Conservation (phyloP, 2,113 vertebrate species). For the Taxidea taxus region DNA sequence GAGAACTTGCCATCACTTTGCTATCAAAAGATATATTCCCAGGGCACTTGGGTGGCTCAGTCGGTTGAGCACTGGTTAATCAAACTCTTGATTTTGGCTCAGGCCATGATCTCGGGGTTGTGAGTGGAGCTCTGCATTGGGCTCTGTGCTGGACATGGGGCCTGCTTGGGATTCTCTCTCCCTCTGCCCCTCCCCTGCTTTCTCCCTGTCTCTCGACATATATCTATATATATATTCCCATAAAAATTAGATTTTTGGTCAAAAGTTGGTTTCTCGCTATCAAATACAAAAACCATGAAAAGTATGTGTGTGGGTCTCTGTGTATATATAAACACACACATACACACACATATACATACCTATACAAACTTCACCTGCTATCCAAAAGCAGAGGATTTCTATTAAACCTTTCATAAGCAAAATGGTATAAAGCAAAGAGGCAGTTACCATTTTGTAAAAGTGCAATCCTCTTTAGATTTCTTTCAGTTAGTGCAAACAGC, state of each 20-base stretch:
- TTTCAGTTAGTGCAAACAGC: background rate
- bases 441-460: background rate
- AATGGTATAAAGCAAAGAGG: background rate
- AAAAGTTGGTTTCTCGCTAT: background rate
- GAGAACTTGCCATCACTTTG: background rate
- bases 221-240: background rate
- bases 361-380: background rate
- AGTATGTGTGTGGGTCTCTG: background rate
- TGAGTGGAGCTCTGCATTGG: no score
- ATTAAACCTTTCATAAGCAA: background rate
- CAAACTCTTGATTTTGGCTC: background rate
- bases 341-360: background rate
- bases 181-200: no score
- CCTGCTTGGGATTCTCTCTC: no score
- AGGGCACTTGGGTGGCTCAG: background rate
- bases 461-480: background rate
- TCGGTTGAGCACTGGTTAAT: background rate
- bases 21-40: background rate
- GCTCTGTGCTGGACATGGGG: no score
- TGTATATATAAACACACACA: background rate
- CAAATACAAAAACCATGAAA: background rate
- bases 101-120: no score
- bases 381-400: background rate
- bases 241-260: background rate
- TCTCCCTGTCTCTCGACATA: no score